Base-by-base conservation (phyloP, 2,113 vertebrate species). In the Plectropomus leopardus region DNA sequence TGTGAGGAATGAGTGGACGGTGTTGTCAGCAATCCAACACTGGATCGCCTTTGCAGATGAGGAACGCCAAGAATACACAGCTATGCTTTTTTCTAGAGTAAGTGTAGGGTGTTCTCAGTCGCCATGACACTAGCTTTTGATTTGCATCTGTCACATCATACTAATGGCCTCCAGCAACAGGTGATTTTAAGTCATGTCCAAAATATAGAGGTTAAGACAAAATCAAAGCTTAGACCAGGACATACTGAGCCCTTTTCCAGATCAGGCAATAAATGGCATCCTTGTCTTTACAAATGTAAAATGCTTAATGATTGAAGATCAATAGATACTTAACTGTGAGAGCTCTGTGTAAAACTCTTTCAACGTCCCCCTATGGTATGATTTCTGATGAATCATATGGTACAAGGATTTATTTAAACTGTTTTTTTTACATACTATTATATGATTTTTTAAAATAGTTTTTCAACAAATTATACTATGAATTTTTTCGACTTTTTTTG, bases 11-110 rank as follows among this genome's bases (percentile, higher is more conserved):
- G 83, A 86, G 77, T 24, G 15, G 7, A 69, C 14, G 0, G 69
- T 88, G 64, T 86, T 59, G 7, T 60, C 84, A 44, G 87, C 83
- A 28, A 8, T 88, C 51, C 26, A 88, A 10, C 34, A 5, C 3
- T 91, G 26, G 87, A 85, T 89, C 4, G 3, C 15, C 23, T 26
- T 54, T 4, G 48, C 50, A 53, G 54, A 44, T 5, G 59, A 81
- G n/a, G 54, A 88, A 36, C 36, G 84, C 28, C 71, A 17, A 58
- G 28, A 30, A 0, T 23, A 79, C 76, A 61, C 57, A 50, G 28
- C 71, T 32, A 53, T 61, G 54, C 30, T 91, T 51, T 45, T 91
- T 3, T 42, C 76, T 10, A 86, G 77, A 0, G 90, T 88, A 66
- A 87, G 72, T 76, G 24, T 50, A 23, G 15, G 13, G 59, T 26